Conservation (phyloP, 2,888 invertebrate genomes). For the Megaustenia siamemsis region DNA sequence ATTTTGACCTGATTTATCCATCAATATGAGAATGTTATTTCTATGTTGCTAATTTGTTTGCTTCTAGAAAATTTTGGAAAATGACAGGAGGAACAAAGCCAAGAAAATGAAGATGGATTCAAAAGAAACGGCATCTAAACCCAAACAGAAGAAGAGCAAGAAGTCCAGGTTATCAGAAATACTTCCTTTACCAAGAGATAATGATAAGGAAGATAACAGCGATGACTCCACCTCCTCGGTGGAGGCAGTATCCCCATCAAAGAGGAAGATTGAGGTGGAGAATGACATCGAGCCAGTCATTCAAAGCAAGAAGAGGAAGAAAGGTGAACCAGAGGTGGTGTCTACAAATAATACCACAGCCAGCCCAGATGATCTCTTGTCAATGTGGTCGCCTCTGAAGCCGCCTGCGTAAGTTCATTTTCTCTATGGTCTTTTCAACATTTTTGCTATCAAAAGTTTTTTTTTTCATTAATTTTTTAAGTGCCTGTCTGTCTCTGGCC, state of each 20-base stretch:
- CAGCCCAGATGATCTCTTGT: not conserved
- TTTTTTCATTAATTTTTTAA: too few species aligned
- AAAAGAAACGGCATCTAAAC: not conserved
- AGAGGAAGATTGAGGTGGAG: not conserved
- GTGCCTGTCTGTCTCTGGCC: too few species aligned
- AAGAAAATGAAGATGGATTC: not conserved
- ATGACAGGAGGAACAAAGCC: not conserved
- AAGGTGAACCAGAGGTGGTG: not conserved
- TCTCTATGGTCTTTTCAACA: not conserved
- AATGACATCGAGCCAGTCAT: not conserved
- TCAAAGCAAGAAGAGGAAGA: conserved; percentile 3
- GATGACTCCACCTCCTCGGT: not conserved
- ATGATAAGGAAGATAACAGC: not conserved
- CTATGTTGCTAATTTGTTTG: too few species aligned
- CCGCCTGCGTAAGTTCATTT: not conserved
- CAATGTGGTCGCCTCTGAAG: not conserved
- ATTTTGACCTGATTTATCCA: too few species aligned
- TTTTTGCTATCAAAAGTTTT: too few species aligned
- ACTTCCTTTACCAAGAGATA: not conserved
- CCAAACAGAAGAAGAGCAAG: not conserved
- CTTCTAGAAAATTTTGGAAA: conserved; percentile 7
- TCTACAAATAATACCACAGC: not conserved
- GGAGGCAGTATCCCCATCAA: not conserved
- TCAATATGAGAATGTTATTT: too few species aligned
- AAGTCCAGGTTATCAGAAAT: not conserved